Evolutionary conservation across 2,888 invertebrate species (phyloP), one percentile per base, ranked within the genome.

Genomic region (Suillia variegata): DNA sequence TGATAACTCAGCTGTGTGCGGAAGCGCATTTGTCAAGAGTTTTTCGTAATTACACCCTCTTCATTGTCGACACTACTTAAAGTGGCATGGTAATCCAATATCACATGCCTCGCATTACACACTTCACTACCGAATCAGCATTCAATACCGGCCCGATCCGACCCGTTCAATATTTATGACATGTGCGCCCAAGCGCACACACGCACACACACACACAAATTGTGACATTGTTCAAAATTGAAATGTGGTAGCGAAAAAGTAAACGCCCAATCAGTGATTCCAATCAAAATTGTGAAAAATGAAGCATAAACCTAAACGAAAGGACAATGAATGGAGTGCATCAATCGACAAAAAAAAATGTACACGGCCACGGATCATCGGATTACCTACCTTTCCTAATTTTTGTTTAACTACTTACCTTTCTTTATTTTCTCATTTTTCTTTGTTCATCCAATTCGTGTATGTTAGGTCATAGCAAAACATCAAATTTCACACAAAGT

Each of bases 401-500:
- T n/a, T n/a, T n/a, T n/a, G n/a, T n/a, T n/a, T 62, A 67, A 69
- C 65, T 55, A 54, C 63, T 68, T 68, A 61, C 69, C 22, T 6
- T 49, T 38, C 22, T 48, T 56, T 34, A 20, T n/a, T 2, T 33
- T 15, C 48, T 22, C 55, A 34, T 22, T 33, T n/a, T 6, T 38
- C 15, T 4, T n/a, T 38, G n/a, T 38, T n/a, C n/a, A n/a, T n/a
- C n/a, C n/a, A n/a, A n/a, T 8, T 38, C 13, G n/a, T 4, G 12
- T n/a, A 54, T 18, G 17, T 13, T 34, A 15, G 10, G 47, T 17
- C 17, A 47, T 3, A 38, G 38, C 38, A 6, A n/a, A 38, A 54
- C 67, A 69, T 67, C 67, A 55, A 55, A 59, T 67, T 69, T 68
- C 62, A 56, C 60, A 51, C 60, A 62, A 50, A 34, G 50, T 45